Evolutionary conservation across 2,113 vertebrate genomes (phyloP).

Genomic region (Pao palembangensis): DNA sequence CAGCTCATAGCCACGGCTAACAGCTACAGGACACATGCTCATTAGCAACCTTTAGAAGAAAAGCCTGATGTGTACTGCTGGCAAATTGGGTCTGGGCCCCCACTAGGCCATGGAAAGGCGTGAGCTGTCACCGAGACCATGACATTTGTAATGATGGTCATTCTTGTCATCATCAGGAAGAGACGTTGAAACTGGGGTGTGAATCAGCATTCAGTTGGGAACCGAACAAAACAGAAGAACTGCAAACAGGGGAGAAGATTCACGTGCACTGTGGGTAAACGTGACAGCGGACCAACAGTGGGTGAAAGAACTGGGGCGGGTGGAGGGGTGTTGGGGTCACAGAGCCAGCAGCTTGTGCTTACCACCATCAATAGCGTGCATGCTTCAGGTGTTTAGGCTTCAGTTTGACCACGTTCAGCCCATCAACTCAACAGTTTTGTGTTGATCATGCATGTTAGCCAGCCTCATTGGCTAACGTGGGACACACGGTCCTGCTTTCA

Average conservation of each 20-base stretch:
- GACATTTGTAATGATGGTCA: conserved; percentile 74
- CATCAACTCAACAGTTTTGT: conserved; percentile 34
- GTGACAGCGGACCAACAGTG: conserved; percentile 52
- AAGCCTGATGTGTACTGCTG: conserved; percentile 51
- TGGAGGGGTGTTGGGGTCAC: conserved; percentile 10
- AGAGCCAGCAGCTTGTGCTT: conserved; percentile 54
- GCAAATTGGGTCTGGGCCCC: conserved; percentile 50
- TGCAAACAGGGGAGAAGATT: conserved; percentile 65
- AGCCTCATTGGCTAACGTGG: not conserved
- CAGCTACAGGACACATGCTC: not conserved
- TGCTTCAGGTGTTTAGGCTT: conserved; percentile 55
- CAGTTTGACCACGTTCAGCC: conserved; percentile 36
- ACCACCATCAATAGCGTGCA: conserved; percentile 54
- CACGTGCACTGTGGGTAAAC: conserved; percentile 58
- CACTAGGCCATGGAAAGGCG: conserved; percentile 59
- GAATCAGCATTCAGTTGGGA: conserved; percentile 70
- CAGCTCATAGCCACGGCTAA: conserved; percentile 5
- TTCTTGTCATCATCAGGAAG: conserved; percentile 83
- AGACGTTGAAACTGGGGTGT: conserved; percentile 79
- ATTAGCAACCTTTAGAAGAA: conserved; percentile 17
- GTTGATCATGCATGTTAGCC: conserved; percentile 14
- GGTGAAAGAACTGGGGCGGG: conserved; percentile 36
- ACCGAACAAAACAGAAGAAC: conserved; percentile 68
- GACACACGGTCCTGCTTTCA: conserved; percentile 13
- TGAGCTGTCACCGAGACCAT: conserved; percentile 58